phyloP scores from a whole-genome alignment of 2,888 invertebrate species.

The Noctua pronuba region DNA sequence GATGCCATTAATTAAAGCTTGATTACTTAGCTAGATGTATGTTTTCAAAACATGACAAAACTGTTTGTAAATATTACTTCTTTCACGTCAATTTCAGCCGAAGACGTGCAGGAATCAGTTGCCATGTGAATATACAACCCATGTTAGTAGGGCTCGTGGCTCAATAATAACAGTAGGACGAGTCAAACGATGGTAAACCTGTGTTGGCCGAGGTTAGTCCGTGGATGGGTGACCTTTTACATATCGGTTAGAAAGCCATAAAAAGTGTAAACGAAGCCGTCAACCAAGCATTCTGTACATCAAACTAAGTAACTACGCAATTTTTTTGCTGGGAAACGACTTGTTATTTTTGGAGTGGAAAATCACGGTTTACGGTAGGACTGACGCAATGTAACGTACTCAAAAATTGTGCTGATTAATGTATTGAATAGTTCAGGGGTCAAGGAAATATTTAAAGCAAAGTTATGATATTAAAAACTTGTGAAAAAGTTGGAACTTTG shows the following conservation, averaged over 20 bases:
- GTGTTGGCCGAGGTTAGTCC: not conserved
- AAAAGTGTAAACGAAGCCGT: too few relatives aligned
- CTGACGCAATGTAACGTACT: too few relatives aligned
- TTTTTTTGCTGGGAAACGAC: too few relatives aligned
- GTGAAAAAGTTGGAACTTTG: too few relatives aligned
- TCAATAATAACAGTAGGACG: not conserved
- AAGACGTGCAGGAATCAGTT: not conserved
- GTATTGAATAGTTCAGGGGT: too few relatives aligned
- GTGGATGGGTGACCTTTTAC: not conserved
- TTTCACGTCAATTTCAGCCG: not conserved
- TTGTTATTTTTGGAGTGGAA: too few relatives aligned
- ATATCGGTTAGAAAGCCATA: not conserved
- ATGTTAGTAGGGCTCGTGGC: not conserved
- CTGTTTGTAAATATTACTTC: slow-evolving; percentile 17
- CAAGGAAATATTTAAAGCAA: too few relatives aligned
- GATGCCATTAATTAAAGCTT: slow-evolving; percentile 25
- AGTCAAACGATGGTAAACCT: not conserved
- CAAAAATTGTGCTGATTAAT: too few relatives aligned
- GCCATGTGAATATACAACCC: not conserved
- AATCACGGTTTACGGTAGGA: too few relatives aligned
- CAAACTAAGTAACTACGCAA: too few relatives aligned
- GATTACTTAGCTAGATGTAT: slow-evolving; percentile 14
- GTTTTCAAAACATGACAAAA: slow-evolving; percentile 21
- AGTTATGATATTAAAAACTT: too few relatives aligned
- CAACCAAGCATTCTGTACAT: too few relatives aligned